Base-by-base conservation (phyloP, 2,113 vertebrate genomes). In the Syngnathus typhle region DNA sequence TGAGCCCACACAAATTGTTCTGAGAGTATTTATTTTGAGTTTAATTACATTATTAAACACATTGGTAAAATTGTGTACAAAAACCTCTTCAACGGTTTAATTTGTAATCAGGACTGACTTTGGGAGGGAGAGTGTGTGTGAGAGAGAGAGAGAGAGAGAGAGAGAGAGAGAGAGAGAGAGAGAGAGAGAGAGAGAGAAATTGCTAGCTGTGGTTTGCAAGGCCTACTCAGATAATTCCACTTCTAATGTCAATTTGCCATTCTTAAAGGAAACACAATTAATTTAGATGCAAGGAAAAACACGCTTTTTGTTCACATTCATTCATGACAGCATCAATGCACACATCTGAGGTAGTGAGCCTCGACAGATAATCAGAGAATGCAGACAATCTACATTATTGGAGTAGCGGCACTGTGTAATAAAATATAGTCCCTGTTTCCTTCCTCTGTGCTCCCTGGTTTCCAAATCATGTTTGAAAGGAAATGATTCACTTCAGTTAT, bases 391-490 rank as follows among this genome's bases (percentile, higher is more conserved):
- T 27, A 27, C 21, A 55, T 27, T 13, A 55, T 4, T 54, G n/a
- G 7, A n/a, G 59, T 21, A 19, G 16, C 36, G 37, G 32, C 32
- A 56, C 54, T 32, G 23, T 56, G 54, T 39, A 19, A n/a, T n/a
- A 39, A 8, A 8, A n/a, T 10, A 11, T 19, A 4, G 4, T 47
- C 27, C 37, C 6, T 58, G 19, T 27, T 38, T 27, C 1, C 63
- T 54, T 55, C 27, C 7, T 6, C 38, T 6, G 27, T 52, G 10
- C 54, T 58, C 39, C 5, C 54, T 60, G 70, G 16, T 18, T 70
- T 39, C 66, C 54, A 72, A 70, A 70, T 74, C 58, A 69, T 66
- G 60, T 67, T n/a, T 51, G 61, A 69, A 65, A 64, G 41, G 62
- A 60, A 56, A 77, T 5, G 36, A 60, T 71, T 66, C 18, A 71